Conservation (phyloP, 1,140 invertebrate genomes). For the Galleria mellonella region DNA sequence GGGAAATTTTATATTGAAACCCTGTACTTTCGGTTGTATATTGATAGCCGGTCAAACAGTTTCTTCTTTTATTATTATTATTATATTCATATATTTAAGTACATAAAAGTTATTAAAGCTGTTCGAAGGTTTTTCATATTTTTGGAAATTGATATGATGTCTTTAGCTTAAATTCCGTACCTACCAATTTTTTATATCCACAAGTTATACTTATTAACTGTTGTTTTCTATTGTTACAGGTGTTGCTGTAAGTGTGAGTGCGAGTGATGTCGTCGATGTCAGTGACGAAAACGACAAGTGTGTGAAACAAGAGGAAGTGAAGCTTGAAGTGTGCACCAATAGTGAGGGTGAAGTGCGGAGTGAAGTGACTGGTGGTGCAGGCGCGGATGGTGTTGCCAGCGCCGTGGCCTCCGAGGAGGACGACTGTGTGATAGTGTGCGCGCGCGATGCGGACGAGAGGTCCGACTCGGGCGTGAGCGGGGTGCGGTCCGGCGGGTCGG, state of each 20-base stretch:
- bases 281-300: constrained; percentile 57
- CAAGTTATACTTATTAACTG: not conserved
- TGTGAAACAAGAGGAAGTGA: constrained; percentile 46
- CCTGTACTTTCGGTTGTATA: too few species aligned
- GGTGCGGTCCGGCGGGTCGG: constrained; percentile 76
- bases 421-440: constrained; percentile 75
- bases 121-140: too few species aligned
- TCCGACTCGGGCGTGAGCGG: constrained; percentile 81
- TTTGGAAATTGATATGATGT: too few species aligned
- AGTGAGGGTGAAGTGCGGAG: constrained; percentile 59
- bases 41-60: too few species aligned
- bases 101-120: too few species aligned
- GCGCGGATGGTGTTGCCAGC: constrained; percentile 66
- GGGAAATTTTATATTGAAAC: too few species aligned
- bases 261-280: constrained; percentile 57
- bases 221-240: constrained; percentile 51
- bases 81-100: too few species aligned
- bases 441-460: constrained; percentile 71
- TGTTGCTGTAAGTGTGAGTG: constrained; percentile 53
- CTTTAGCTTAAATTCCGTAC: too few species aligned
- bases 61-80: too few species aligned
- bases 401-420: constrained; percentile 75
- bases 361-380: constrained; percentile 57
- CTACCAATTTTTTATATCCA: constrained; percentile 5
- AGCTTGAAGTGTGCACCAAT: constrained; percentile 29